Evolutionary conservation across 2,888 invertebrate genomes (phyloP), one percentile per base, ranked within the genome.

Genomic region (Caenorhabditis drosophilae): DNA sequence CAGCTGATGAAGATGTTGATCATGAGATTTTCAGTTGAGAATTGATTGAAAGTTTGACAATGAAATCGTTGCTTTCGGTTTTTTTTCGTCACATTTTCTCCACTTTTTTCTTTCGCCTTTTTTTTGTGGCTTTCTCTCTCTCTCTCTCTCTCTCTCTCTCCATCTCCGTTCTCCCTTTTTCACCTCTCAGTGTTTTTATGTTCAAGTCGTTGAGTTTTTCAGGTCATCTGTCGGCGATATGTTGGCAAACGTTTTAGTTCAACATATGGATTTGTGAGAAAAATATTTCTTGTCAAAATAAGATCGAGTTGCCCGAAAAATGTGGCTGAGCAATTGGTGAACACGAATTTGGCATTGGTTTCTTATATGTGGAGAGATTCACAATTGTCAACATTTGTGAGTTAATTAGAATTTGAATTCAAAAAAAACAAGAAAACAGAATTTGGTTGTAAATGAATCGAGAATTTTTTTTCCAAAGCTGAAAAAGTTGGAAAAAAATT

Each of bases 181-280:
- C n/a, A n/a, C n/a, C n/a, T n/a, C n/a, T n/a, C n/a, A n/a, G 6
- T 26, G 11, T 16, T 31, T 31, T 31, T 31, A 9, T 31, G 6
- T 31, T 31, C 40, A 40, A 11, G 6, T 40, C 40, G 6, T 15
- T 9, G 31, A 31, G 12, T 23, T 31, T 58, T 64, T 38, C 59
- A 66, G 66, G 44, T 66, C 27, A 34, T 56, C 1, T 66, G 66
- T 31, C 59, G 66, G 18, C 54, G 59, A 25, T 66, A 66, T 47
- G 48, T 46, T 25, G 66, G 59, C 4, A 51, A 49, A 35, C 44
- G 55, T 34, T 59, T 47, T 46, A 51, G 42, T 4, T 31, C 44
- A 0, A 4, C 56, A 3, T 38, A 42, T 20, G 66, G 59, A 49
- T 60, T 66, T 42, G 44, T 59, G 25, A 42, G 59, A 15, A 66